A percentile compares a stretch with the other conserved stretches of the same genome.
Conservation (phyloP, 2,888 invertebrate genomes). For the Latrodectus elegans region DNA sequence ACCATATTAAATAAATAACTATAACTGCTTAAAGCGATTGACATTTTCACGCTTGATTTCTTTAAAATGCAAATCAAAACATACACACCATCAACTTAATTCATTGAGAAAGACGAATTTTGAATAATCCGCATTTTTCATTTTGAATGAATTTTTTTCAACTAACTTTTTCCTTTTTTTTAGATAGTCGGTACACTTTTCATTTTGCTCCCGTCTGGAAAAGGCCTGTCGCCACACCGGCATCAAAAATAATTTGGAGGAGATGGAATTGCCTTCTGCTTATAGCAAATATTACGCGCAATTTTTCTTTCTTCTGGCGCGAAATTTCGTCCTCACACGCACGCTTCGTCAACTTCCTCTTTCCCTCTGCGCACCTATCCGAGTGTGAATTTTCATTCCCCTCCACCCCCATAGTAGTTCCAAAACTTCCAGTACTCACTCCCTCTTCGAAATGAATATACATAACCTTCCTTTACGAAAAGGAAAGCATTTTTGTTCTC, state of each 20-base stretch:
- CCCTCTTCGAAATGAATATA: conserved; percentile 47
- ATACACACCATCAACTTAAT: too few relatives aligned
- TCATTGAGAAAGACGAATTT: too few relatives aligned
- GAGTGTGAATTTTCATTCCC: conserved; percentile 49
- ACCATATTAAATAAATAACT: too few relatives aligned
- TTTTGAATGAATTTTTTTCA: too few relatives aligned
- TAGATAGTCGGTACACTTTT: too few relatives aligned
- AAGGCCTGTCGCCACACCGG: conserved; percentile 41
- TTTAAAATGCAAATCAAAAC: too few relatives aligned
- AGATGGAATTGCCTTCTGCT: conserved; percentile 52
- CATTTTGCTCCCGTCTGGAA: too few relatives aligned
- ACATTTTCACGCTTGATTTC: too few relatives aligned
- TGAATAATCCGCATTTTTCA: too few relatives aligned
- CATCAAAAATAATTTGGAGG: conserved; percentile 65
- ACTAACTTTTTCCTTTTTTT: too few relatives aligned
- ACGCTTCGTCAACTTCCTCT: not conserved
- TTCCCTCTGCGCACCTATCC: conserved; percentile 34
- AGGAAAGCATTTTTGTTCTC: conserved; percentile 18
- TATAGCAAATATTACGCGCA: conserved; percentile 36
- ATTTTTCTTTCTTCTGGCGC: not conserved
- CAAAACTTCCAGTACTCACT: not conserved
- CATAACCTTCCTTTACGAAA: conserved; percentile 41
- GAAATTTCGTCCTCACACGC: conserved; percentile 28
- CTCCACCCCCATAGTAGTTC: not conserved
- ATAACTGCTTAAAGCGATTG: too few relatives aligned